phyloP scores from a whole-genome alignment of 2,113 vertebrate species.

The Pungitius pungitius region DNA sequence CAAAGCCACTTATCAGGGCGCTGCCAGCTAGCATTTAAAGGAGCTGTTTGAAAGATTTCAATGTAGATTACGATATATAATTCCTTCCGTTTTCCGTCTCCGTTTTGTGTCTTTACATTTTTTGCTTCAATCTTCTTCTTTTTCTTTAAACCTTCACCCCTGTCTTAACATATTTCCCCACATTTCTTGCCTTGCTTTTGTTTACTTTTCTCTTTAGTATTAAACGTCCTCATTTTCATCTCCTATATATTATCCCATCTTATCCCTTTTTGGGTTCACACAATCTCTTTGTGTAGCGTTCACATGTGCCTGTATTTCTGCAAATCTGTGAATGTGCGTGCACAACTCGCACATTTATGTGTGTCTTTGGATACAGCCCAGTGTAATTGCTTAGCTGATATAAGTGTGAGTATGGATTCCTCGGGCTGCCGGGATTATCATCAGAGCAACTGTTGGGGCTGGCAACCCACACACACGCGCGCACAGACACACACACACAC shows the following conservation, averaged over 20 bases:
- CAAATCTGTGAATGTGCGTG: slow-evolving; percentile 53
- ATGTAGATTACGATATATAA: slow-evolving; percentile 57
- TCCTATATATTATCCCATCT: slow-evolving; percentile 46
- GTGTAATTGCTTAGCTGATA: slow-evolving; percentile 77
- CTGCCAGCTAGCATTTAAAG: slow-evolving; percentile 66
- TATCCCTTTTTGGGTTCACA: slow-evolving; percentile 47
- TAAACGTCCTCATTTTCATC: slow-evolving; percentile 49
- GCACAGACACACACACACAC: slow-evolving; percentile 44
- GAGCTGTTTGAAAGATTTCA: slow-evolving; percentile 66
- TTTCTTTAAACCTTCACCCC: slow-evolving; percentile 32
- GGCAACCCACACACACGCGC: slow-evolving; percentile 44
- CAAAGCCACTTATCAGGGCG: slow-evolving; percentile 71
- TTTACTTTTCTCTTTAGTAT: slow-evolving; percentile 28
- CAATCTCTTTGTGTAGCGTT: slow-evolving; percentile 48
- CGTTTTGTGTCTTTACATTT: slow-evolving; percentile 45
- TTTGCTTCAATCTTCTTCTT: neutral
- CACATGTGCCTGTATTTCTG: slow-evolving; percentile 39
- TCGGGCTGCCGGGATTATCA: slow-evolving; percentile 76
- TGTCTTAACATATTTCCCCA: slow-evolving; percentile 37
- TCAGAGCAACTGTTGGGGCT: slow-evolving; percentile 76
- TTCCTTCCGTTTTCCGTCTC: slow-evolving; percentile 38
- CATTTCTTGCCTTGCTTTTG: slow-evolving; percentile 32
- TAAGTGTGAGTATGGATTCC: slow-evolving; percentile 72
- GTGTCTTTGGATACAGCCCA: slow-evolving; percentile 63
- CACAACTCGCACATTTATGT: slow-evolving; percentile 42